These are phyloP conservation scores for Syrmaticus mikado DNA, from an alignment of 2,113 vertebrate genomes.

Conservation along the genomic window DNA sequence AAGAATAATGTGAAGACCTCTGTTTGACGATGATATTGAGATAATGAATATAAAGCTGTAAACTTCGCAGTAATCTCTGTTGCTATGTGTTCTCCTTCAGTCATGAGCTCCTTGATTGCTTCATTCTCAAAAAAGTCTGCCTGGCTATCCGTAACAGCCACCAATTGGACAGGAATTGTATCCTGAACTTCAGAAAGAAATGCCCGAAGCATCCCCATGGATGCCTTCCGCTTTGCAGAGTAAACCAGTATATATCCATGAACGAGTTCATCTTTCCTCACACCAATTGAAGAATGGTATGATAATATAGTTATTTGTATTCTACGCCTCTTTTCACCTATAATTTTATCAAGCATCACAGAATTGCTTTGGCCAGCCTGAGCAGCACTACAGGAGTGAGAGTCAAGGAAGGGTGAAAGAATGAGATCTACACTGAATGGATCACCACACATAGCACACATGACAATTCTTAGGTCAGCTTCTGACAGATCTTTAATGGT, in stretches of 20 bases:
- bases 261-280: conserved; percentile 96
- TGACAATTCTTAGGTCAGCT: conserved; percentile 95
- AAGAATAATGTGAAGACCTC: conserved; percentile 98
- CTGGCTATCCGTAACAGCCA: conserved; percentile 98
- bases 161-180: conserved; percentile 96
- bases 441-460: conserved; percentile 99
- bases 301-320: conserved; percentile 97
- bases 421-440: conserved; percentile 98
- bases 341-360: conserved; percentile 96
- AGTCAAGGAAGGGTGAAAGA: conserved; percentile 97
- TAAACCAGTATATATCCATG: conserved; percentile 99
- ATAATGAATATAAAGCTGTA: conserved; percentile 96
- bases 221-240: conserved; percentile 95
- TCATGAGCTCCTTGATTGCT: conserved; percentile 97
- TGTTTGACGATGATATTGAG: conserved; percentile 96
- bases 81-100: conserved; percentile 98
- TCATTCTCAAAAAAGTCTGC: conserved; percentile 99
- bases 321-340: conserved; percentile 91
- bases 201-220: conserved; percentile 97
- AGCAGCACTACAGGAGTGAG: conserved; percentile 94
- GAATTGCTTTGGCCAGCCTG: conserved; percentile 96
- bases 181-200: conserved; percentile 98
- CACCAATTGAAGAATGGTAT: conserved; percentile 96
- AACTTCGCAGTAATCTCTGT: conserved; percentile 97
- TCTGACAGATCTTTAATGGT: conserved; percentile 96